These are phyloP conservation scores for Osmoderma eremita DNA, from an alignment of 2,888 invertebrate genomes.

Conservation along the genomic window DNA sequence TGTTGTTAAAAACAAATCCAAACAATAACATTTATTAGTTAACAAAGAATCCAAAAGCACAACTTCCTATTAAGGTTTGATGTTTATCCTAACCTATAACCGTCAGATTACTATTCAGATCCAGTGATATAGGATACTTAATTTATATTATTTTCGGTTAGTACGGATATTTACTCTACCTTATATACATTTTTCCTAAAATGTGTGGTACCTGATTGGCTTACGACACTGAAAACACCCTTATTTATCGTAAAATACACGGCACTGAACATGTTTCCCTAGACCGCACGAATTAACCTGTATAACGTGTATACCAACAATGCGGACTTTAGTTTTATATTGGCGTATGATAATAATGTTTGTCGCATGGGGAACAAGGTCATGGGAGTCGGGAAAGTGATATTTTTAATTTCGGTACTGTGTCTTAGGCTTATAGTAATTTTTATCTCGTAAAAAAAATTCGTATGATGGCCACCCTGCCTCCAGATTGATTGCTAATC, in stretches of 20 bases:
- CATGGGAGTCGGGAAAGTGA: conserved; percentile 11
- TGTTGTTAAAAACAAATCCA: no score
- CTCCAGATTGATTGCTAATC: no score
- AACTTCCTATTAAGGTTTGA: neutral
- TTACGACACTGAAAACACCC: conserved; percentile 46
- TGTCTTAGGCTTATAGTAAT: neutral
- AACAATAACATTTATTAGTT: no score
- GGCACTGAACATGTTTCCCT: conserved; percentile 46
- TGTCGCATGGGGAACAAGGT: conserved; percentile 17
- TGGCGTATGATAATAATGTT: conserved; percentile 12
- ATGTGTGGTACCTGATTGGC: conserved; percentile 42
- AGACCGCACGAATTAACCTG: conserved; percentile 26
- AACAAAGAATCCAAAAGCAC: no score
- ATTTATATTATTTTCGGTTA: neutral
- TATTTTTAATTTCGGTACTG: conserved; percentile 16
- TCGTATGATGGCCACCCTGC: no score
- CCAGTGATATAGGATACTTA: neutral
- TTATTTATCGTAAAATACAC: conserved; percentile 46
- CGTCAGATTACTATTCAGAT: conserved; percentile 13
- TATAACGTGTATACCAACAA: conserved; percentile 16
- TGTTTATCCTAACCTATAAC: conserved; percentile 30
- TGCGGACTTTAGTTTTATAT: conserved; percentile 4
- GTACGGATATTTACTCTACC: conserved; percentile 41
- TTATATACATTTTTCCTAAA: conserved; percentile 45
- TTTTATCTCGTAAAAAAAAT: no score